Percentiles rank a stretch among this genome's conserved stretches.
These are phyloP conservation scores for Tinamus guttatus DNA, from an alignment of 2,113 vertebrate species.

Conservation along the genomic window DNA sequence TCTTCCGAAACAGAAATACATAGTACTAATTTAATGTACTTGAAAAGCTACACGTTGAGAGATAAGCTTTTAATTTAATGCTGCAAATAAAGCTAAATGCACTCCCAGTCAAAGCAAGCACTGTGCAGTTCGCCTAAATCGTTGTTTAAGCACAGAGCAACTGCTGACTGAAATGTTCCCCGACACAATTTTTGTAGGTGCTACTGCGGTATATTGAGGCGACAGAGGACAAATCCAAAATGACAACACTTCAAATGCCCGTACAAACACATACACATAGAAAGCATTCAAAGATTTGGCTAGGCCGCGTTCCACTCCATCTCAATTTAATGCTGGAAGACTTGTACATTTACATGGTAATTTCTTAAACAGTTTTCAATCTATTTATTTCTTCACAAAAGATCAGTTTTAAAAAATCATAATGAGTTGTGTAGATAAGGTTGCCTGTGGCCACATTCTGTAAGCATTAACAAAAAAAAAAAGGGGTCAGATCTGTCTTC, in stretches of 20 bases:
- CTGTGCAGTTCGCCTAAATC: background rate
- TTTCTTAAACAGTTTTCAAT: conserved; percentile 38
- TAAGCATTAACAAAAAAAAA: conserved; percentile 46
- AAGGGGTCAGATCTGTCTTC: conserved; percentile 80
- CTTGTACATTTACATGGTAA: background rate
- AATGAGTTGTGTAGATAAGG: conserved; percentile 69
- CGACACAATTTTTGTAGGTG: background rate
- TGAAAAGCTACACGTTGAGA: background rate
- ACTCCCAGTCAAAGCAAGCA: background rate
- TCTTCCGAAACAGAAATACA: background rate
- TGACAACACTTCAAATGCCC: background rate
- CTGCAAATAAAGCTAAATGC: background rate
- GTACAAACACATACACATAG: background rate
- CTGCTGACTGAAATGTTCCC: background rate
- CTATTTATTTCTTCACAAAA: conserved; percentile 62
- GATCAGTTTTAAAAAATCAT: conserved; percentile 49
- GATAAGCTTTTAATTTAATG: background rate
- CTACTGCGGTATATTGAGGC: background rate
- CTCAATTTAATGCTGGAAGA: background rate
- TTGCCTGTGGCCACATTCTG: conserved; percentile 72
- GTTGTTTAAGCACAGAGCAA: background rate
- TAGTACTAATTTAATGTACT: background rate
- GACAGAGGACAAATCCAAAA: background rate
- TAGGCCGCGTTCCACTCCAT: background rate
- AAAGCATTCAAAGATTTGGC: background rate